Conservation (phyloP, 2,888 invertebrate species). For the Lycia hirtaria region DNA sequence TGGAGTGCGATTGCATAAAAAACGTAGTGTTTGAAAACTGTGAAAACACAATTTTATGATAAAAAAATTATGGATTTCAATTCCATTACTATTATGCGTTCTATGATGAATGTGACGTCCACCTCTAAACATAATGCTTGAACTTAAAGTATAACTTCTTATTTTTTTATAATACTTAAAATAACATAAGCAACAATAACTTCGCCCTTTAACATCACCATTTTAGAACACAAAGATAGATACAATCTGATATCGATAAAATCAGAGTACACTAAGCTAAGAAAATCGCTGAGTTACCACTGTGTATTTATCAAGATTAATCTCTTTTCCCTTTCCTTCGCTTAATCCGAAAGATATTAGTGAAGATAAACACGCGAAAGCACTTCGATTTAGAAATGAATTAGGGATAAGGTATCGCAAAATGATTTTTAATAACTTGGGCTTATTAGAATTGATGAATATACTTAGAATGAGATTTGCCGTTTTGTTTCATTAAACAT, state of each 20-base stretch:
- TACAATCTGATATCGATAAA: no score
- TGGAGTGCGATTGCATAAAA: no score
- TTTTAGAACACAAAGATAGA: no score
- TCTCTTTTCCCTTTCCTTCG: background rate
- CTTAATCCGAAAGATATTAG: background rate
- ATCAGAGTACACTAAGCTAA: background rate
- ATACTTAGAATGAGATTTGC: background rate
- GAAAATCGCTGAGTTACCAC: background rate
- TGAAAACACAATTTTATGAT: background rate
- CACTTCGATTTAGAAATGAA: conserved; percentile 9
- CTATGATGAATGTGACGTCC: no score
- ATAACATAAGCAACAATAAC: no score
- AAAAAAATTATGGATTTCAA: background rate
- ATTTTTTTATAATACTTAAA: no score
- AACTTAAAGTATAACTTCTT: no score
- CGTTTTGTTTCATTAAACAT: conserved; percentile 1
- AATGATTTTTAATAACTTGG: conserved; percentile 5
- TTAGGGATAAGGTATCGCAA: background rate
- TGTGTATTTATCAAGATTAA: conserved; percentile 6
- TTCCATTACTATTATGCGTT: no score
- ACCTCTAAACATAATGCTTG: no score
- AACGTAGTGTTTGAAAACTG: background rate
- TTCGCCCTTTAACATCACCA: no score
- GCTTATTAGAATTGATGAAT: conserved; percentile 6
- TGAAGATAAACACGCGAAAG: background rate